Evolutionary conservation across 2,888 invertebrate genomes (phyloP).

Genomic region (Drosophila rubida): DNA sequence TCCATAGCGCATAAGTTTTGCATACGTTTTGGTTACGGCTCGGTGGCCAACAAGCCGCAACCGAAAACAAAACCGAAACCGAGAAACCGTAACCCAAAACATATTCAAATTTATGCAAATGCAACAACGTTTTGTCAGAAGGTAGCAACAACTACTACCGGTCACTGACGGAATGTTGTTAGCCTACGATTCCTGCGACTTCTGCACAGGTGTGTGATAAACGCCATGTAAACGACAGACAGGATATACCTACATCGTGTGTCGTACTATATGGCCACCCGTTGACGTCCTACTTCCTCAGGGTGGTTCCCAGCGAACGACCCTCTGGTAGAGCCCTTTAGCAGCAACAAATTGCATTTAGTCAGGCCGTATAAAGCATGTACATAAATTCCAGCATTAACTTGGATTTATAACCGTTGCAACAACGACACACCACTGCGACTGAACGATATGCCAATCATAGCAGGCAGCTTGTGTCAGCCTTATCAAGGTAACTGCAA

Average conservation of each 20-base stretch:
- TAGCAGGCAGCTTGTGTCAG: neutral
- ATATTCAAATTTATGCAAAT: constrained; percentile 71
- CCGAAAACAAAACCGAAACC: constrained; percentile 1
- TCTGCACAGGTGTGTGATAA: constrained; percentile 69
- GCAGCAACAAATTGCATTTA: constrained; percentile 25
- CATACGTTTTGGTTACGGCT: constrained; percentile 61
- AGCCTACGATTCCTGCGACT: constrained; percentile 12
- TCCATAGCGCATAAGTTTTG: constrained; percentile 57
- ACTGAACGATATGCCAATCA: neutral
- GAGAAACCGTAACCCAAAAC: constrained; percentile 8
- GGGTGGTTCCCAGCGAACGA: constrained; percentile 32
- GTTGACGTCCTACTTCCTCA: neutral
- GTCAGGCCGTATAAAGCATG: neutral
- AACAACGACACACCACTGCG: neutral
- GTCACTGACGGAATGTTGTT: neutral
- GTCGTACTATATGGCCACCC: constrained; percentile 34
- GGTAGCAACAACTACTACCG: neutral
- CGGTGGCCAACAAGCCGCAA: constrained; percentile 39
- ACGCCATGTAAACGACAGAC: constrained; percentile 62
- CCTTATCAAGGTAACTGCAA: no score
- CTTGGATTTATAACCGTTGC: constrained; percentile 8
- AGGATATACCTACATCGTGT: constrained; percentile 32
- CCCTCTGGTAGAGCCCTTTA: neutral
- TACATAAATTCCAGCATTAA: neutral
- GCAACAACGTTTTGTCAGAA: constrained; percentile 48